Percentiles rank a stretch among this genome's conserved stretches.
phyloP scores from a whole-genome alignment of 2,888 invertebrate genomes.

The Miltochrista miniata region DNA sequence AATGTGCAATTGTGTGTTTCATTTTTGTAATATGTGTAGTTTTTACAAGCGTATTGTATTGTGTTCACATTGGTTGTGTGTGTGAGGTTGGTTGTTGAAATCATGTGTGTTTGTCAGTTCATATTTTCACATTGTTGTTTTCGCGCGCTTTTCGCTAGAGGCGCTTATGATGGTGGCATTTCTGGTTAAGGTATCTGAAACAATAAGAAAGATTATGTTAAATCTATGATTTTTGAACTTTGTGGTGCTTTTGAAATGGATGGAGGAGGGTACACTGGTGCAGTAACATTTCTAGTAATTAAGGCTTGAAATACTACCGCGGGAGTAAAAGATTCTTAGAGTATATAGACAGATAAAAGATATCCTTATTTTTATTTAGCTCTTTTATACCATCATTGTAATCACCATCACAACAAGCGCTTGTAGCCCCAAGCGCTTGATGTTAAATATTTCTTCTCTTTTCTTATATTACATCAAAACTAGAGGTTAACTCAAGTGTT shows the following conservation, averaged over 20 bases:
- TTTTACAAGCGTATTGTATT: conserved; percentile 39
- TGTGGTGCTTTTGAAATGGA: not conserved
- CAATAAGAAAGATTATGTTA: conserved; percentile 20
- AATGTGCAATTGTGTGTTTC: conserved; percentile 46
- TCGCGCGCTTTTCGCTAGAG: conserved; percentile 9
- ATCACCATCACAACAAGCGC: too few species aligned
- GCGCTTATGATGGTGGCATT: conserved; percentile 30
- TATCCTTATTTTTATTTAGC: too few species aligned
- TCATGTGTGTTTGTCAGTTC: conserved; percentile 69
- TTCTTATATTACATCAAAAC: too few species aligned
- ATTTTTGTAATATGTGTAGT: conserved; percentile 38
- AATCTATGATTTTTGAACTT: not conserved
- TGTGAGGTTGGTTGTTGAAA: conserved; percentile 71
- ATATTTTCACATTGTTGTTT: conserved; percentile 65
- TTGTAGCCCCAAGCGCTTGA: too few species aligned
- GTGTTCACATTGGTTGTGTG: conserved; percentile 55
- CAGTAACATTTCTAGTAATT: too few species aligned
- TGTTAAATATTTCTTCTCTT: too few species aligned
- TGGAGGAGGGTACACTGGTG: too few species aligned
- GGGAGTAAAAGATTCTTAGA: too few species aligned
- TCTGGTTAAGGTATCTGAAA: conserved; percentile 41
- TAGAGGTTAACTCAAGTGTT: too few species aligned
- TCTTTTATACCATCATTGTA: too few species aligned
- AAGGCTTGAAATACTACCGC: too few species aligned
- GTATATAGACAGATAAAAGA: too few species aligned